Evolutionary conservation across 2,797 vertebrate species (phyloP).

Genomic region (Peromyscus melanophrys): DNA sequence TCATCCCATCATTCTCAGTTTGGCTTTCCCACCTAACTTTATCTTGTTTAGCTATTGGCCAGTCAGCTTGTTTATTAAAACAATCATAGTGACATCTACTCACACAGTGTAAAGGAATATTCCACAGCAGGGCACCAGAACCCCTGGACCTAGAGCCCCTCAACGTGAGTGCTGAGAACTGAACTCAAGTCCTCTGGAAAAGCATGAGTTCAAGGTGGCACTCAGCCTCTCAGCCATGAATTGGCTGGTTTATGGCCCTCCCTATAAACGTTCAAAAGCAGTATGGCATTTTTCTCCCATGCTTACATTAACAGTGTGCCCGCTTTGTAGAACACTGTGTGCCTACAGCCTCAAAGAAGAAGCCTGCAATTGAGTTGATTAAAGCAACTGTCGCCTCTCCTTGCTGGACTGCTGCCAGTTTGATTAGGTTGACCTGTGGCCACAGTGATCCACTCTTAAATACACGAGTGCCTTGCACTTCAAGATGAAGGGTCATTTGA

Average conservation of each 20-base stretch:
- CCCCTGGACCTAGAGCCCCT: not conserved
- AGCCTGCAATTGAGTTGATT: not conserved
- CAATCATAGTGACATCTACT: too few relatives aligned
- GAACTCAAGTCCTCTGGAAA: not conserved
- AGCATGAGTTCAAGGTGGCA: not conserved
- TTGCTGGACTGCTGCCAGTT: not conserved
- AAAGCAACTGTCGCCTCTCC: not conserved
- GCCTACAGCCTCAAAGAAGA: not conserved
- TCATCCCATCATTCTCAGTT: too few relatives aligned
- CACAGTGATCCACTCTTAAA: not conserved
- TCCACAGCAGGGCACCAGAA: not conserved
- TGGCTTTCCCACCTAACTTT: too few relatives aligned
- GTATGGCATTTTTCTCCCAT: not conserved
- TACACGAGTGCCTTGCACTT: not conserved
- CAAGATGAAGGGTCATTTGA: not conserved
- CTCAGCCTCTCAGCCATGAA: not conserved
- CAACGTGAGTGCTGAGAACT: not conserved
- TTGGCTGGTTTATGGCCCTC: not conserved
- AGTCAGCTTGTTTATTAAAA: too few relatives aligned
- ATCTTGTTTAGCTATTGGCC: too few relatives aligned
- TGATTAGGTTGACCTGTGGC: not conserved
- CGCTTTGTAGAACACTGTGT: not conserved
- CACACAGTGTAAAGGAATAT: too few relatives aligned
- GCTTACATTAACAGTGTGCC: not conserved
- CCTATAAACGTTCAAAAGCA: not conserved